phyloP scores from a whole-genome alignment of 2,797 vertebrate species.

The Sylvilagus floridanus region DNA sequence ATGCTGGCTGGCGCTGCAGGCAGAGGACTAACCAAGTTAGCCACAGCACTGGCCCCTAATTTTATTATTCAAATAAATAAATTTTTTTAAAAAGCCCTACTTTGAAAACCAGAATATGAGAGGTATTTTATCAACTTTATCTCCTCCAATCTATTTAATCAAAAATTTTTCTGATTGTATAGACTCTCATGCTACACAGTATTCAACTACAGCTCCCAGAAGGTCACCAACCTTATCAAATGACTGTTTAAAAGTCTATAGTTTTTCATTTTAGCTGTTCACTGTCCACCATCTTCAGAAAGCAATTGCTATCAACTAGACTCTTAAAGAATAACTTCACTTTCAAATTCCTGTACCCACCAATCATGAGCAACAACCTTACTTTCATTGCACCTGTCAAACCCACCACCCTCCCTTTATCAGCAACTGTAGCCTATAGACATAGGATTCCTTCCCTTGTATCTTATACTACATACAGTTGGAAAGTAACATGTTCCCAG shows the following conservation, averaged over 20 bases:
- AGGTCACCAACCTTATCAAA: background rate
- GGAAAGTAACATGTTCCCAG: background rate
- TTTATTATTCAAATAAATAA: too few relatives aligned
- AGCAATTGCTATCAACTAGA: conserved; percentile 1
- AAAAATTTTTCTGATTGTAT: background rate
- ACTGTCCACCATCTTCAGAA: background rate
- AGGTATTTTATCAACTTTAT: background rate
- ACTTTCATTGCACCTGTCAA: background rate
- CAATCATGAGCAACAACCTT: background rate
- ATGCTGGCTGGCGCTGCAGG: too few relatives aligned
- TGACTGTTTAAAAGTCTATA: conserved; percentile 4
- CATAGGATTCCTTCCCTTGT: background rate
- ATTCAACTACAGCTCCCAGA: background rate
- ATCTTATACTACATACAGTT: background rate
- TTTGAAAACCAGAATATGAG: conserved; percentile 23
- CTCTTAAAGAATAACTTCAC: background rate
- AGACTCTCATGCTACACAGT: background rate
- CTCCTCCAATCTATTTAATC: background rate
- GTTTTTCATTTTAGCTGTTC: background rate
- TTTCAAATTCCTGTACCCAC: background rate
- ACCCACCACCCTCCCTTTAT: background rate
- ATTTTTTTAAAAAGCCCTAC: background rate
- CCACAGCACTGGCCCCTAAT: too few relatives aligned
- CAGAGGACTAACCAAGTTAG: too few relatives aligned
- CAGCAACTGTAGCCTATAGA: background rate